Evolutionary conservation across 2,888 invertebrate genomes (phyloP).

Genomic region (Microdon myrmicae): DNA sequence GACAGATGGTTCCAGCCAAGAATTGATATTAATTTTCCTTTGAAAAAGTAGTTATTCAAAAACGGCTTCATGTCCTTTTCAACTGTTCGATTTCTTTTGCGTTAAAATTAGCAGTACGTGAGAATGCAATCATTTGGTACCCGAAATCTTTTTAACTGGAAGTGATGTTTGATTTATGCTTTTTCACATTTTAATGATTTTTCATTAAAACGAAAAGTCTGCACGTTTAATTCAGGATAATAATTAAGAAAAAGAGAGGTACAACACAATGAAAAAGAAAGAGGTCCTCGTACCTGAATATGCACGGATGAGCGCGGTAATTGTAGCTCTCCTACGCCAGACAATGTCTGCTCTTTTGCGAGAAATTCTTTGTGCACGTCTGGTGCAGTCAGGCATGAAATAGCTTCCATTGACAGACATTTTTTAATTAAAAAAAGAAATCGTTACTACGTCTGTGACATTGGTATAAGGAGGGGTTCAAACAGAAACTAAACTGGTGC

Average conservation of each 20-base stretch:
- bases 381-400: conserved; percentile 27
- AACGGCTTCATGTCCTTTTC: too few species aligned
- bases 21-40: too few species aligned
- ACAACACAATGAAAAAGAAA: conserved; percentile 18
- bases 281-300: conserved; percentile 1
- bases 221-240: conserved; percentile 30
- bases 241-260: conserved; percentile 13
- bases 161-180: conserved; percentile 58
- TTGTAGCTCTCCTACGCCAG: conserved; percentile 29
- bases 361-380: conserved; percentile 1
- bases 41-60: too few species aligned
- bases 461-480: too few species aligned
- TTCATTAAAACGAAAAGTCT: conserved; percentile 28
- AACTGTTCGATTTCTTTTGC: neutral
- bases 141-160: conserved; percentile 17
- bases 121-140: neutral
- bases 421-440: conserved; percentile 45
- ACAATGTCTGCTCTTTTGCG: conserved; percentile 12
- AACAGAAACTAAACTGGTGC: too few species aligned
- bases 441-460: conserved; percentile 42
- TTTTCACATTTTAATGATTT: conserved; percentile 25
- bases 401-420: conserved; percentile 33
- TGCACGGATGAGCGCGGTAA: conserved; percentile 25
- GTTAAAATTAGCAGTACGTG: neutral
- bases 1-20: too few species aligned